A percentile compares a stretch with the other conserved stretches of the same genome.
Conservation (phyloP, 2,888 invertebrate genomes). For the Aphidius colemani region DNA sequence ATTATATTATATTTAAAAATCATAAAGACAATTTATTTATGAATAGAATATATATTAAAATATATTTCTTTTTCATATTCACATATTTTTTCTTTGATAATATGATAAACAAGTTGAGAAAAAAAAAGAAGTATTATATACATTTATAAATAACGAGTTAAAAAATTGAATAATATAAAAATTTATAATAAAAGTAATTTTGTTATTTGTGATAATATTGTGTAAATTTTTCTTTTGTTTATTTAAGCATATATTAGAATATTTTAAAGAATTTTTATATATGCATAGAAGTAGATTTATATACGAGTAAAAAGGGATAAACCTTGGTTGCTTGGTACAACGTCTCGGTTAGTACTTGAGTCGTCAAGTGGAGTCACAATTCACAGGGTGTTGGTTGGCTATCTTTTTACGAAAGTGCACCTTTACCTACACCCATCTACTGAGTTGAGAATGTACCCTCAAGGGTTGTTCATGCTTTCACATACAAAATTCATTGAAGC, state of each 20-base stretch:
- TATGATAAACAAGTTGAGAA: constrained; percentile 3
- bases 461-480: constrained; percentile 11
- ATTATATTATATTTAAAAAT: constrained; percentile 5
- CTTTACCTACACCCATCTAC: constrained; percentile 6
- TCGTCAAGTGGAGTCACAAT: constrained; percentile 25
- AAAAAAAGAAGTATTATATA: background rate
- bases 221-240: constrained; percentile 21
- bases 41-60: background rate
- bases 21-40: background rate
- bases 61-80: background rate
- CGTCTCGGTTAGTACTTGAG: constrained; percentile 29
- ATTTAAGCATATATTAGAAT: constrained; percentile 24
- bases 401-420: constrained; percentile 24
- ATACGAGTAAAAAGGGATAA: constrained; percentile 21
- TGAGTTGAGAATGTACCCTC: constrained; percentile 1
- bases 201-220: constrained; percentile 21
- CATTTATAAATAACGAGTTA: background rate
- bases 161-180: background rate
- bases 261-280: constrained; percentile 14
- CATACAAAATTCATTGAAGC: constrained; percentile 14
- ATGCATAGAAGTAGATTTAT: background rate
- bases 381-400: constrained; percentile 13
- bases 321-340: constrained; percentile 9
- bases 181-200: background rate
- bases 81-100: background rate